Conservation (phyloP, 2,797 vertebrate genomes). For the Morus bassanus region DNA sequence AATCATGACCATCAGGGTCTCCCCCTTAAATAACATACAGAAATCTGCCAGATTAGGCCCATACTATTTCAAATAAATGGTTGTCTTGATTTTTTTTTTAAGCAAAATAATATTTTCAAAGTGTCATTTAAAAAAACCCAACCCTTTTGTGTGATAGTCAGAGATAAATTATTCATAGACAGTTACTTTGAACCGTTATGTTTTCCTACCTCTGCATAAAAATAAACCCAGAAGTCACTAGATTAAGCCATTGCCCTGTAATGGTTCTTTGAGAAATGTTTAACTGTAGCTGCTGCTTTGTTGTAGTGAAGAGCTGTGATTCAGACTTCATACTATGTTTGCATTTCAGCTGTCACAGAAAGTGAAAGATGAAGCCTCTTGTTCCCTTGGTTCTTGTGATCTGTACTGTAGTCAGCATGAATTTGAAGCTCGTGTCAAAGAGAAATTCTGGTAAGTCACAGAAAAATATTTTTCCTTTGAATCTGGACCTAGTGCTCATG, state of each 20-base stretch:
- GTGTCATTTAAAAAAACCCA: not conserved
- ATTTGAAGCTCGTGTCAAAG: conserved; percentile 92
- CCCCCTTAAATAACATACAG: not conserved
- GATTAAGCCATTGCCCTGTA: not conserved
- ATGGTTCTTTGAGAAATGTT: conserved; percentile 27
- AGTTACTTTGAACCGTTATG: conserved; percentile 23
- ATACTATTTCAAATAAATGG: not conserved
- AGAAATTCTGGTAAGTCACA: conserved; percentile 92
- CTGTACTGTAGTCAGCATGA: conserved; percentile 83
- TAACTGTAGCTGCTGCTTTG: conserved; percentile 42
- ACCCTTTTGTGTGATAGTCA: not conserved
- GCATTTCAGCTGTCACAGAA: conserved; percentile 73
- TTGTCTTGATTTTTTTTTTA: not conserved
- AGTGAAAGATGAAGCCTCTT: conserved; percentile 86
- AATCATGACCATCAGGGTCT: not conserved
- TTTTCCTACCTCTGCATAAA: conserved; percentile 51
- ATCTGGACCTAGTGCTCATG: not conserved
- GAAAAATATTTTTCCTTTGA: conserved; percentile 20
- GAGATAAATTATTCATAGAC: not conserved
- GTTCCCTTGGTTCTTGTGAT: conserved; percentile 83
- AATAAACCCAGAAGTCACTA: conserved; percentile 7
- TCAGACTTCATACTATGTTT: conserved; percentile 60
- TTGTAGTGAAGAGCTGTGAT: conserved; percentile 37
- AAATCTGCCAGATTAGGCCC: not conserved
- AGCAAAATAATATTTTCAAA: not conserved